Base-by-base conservation (phyloP, 2,797 vertebrate genomes). In the Centroberyx gerrardi region DNA sequence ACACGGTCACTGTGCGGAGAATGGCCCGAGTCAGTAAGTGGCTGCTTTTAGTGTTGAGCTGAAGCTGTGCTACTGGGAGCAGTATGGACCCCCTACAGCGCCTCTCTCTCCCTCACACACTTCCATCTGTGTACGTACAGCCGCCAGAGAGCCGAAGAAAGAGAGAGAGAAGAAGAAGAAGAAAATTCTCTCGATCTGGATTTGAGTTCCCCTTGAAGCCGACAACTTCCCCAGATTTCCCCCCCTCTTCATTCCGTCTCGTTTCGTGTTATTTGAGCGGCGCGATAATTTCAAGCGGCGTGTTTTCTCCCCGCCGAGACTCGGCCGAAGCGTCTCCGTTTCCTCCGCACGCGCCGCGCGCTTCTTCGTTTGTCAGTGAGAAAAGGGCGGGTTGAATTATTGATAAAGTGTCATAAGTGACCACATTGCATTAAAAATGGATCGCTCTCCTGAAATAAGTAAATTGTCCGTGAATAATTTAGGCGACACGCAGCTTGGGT, bases 401-500 rank as follows among this genome's bases (percentile, higher is more conserved):
- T 92, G 86, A 95, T 90, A 60, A 60, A 13, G 81, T 83, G 87
- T 90, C 88, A 85, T 85, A 88, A 93, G 90, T 91, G 92, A 92
- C 92, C 92, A 78, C 77, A 63, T 69, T 22, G 78, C 92, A 93
- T 94, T 92, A 94, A 94, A 94, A 89, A 94, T 93, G 78, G 72
- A 94, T 92, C 4, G 44, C 76, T 60, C 82, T 88, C 88, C 89
- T 90, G 87, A 91, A 92, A 94, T 91, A 87, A 93, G 92, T 93
- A 90, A 93, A 93, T 90, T 87, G 89, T 83, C 64, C 62, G 83
- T 94, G 87, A 94, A 94, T 93, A 90, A 94, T 94, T 92, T 67
- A 93, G 76, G 36, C 3, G 73, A 48, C 69, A 85, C 84, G 10
- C 83, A 85, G 89, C 82, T 76, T 60, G 74, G 56, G 70, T 44